Conservation (phyloP, 35 echinoderm and acorn worm species). For the Ophiothrix spiculata region DNA sequence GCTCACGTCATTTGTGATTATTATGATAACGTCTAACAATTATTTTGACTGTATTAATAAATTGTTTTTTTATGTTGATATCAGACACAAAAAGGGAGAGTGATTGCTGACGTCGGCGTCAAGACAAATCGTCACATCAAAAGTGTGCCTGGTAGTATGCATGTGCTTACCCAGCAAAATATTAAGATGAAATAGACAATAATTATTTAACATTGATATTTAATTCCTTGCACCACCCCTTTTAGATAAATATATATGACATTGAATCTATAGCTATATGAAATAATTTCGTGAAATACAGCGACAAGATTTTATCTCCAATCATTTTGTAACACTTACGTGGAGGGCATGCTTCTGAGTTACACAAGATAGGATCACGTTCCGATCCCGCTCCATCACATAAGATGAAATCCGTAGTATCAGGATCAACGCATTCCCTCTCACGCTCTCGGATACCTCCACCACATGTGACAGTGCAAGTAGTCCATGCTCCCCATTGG, state of each 20-base stretch:
- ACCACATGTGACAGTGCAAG: background rate
- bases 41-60: background rate
- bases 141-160: no score
- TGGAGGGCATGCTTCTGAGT: background rate
- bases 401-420: background rate
- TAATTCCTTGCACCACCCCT: background rate
- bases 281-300: background rate
- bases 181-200: no score
- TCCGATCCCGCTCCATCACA: background rate
- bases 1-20: background rate
- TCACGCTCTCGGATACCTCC: background rate
- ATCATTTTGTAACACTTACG: background rate
- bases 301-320: background rate
- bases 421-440: background rate
- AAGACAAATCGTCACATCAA: no score
- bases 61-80: no score
- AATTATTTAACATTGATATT: background rate
- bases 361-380: background rate
- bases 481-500: background rate
- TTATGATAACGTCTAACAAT: background rate
- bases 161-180: no score
- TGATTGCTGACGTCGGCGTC: no score
- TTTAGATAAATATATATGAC: background rate
- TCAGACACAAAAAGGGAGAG: no score
- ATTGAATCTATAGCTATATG: background rate